Evolutionary conservation across 2,797 vertebrate genomes (phyloP), one percentile per base, ranked within the genome.

Genomic region (Atherinosoma microstoma): DNA sequence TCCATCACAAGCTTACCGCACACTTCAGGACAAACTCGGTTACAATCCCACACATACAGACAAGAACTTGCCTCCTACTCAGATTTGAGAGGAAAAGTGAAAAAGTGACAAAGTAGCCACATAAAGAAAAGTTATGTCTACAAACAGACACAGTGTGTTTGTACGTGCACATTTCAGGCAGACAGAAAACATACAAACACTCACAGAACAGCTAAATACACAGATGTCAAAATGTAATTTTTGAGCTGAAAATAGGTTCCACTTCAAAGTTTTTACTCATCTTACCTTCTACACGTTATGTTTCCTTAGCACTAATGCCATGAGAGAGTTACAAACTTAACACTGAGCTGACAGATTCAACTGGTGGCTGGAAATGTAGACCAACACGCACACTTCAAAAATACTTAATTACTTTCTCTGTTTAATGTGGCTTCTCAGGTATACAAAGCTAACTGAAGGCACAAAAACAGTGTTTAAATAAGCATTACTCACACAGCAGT

Each of bases 1-100:
- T 78, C 29, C 53, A 34, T 65, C 42, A 87, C 71, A 68, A n/a
- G 74, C 70, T 86, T 82, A 87, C 20, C 36, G 22, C 47, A 68
- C 75, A 70, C 71, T 72, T 76, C 53, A 32, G 82, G 62, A 80
- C 57, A 45, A 66, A 79, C 57, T 24, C 74, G 45, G 68, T 73
- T 78, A 71, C 34, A 63, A 63, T 18, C 40, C 15, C 40, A 57
- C 57, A 24, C 11, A 22, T 2, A 22, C 9, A 58, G 20, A 59
- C 53, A 53, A 27, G 54, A 58, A 69, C 57, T 66, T 70, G 34
- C 30, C 58, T 66, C 47, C 6, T 30, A 66, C 53, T 76, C 62
- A 13, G 27, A 67, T 60, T 58, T 70, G 9, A 70, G 62, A 13
- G 45, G 8, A 63, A 49, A 64, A 67, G 49, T 65, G 65, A 76